These are phyloP conservation scores for Motacilla tschutschensis DNA, from an alignment of 2,113 vertebrate genomes.

Conservation along the genomic window DNA sequence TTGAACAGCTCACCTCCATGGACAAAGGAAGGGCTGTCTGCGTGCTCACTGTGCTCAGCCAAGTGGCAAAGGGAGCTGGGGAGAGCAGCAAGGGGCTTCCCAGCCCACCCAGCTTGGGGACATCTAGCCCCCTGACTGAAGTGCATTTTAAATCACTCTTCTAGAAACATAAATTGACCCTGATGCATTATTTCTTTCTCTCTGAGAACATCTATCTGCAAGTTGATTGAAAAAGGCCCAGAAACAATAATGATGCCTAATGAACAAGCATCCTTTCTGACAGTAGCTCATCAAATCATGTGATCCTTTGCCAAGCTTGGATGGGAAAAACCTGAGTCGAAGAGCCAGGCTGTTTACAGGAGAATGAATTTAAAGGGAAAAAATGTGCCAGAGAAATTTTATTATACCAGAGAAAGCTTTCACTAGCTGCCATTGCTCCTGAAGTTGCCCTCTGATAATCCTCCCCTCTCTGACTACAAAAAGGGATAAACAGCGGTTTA, in stretches of 20 bases:
- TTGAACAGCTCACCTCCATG: neutral
- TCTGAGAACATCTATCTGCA: neutral
- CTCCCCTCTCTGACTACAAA: neutral
- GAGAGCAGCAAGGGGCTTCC: neutral
- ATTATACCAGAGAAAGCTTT: neutral
- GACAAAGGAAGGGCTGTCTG: neutral
- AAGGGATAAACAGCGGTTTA: neutral
- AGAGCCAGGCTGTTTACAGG: neutral
- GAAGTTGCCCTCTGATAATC: neutral
- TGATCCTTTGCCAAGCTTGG: neutral
- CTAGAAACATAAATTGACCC: neutral
- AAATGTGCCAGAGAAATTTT: accelerated
- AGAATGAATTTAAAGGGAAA: neutral
- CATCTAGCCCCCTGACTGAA: neutral
- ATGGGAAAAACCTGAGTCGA: neutral
- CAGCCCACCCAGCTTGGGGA: neutral
- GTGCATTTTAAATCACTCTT: neutral
- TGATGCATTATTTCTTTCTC: neutral
- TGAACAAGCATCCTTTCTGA: conserved; percentile 19
- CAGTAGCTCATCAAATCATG: conserved; percentile 16
- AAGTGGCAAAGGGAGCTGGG: neutral
- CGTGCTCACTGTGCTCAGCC: neutral
- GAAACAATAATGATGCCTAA: conserved; percentile 20
- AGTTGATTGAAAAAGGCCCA: conserved; percentile 1
- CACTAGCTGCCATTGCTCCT: neutral